phyloP scores from a whole-genome alignment of 2,888 invertebrate genomes.

The Lasioglossum pauxillum region DNA sequence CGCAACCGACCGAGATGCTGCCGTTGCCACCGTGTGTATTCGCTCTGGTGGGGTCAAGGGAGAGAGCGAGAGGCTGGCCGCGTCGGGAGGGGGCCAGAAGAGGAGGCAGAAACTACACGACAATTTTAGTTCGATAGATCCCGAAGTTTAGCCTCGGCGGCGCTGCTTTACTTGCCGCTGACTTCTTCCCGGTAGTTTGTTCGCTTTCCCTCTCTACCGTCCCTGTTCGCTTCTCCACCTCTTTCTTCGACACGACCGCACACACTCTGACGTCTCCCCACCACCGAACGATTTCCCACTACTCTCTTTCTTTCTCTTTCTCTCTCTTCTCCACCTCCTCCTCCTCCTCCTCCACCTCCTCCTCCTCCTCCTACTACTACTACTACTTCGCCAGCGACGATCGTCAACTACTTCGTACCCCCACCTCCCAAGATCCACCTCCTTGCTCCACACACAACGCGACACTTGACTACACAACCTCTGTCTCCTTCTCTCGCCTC shows the following conservation, averaged over 20 bases:
- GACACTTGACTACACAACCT: constrained; percentile 74
- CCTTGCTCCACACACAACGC: constrained; percentile 76
- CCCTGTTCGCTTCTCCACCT: constrained; percentile 65
- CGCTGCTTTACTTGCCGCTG: constrained; percentile 83
- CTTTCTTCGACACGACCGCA: constrained; percentile 69
- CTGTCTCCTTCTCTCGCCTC: constrained; percentile 32
- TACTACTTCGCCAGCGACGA: constrained; percentile 77
- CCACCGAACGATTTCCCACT: constrained; percentile 76
- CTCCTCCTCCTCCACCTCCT: constrained; percentile 75
- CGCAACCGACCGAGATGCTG: constrained; percentile 72
- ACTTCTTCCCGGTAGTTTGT: constrained; percentile 84
- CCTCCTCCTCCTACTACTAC: constrained; percentile 83
- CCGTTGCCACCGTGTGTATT: constrained; percentile 58
- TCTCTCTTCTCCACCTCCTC: constrained; percentile 82
- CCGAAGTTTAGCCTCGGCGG: constrained; percentile 83
- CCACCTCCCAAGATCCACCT: constrained; percentile 84
- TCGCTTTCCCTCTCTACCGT: constrained; percentile 74
- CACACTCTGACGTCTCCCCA: constrained; percentile 70
- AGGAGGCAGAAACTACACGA: constrained; percentile 81
- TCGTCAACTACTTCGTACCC: constrained; percentile 78
- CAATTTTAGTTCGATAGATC: constrained; percentile 84
- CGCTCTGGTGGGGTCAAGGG: constrained; percentile 61
- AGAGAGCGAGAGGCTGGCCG: constrained; percentile 49
- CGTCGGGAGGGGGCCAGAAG: constrained; percentile 60
- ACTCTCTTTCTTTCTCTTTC: constrained; percentile 80